Evolutionary conservation across 1,140 invertebrate genomes (phyloP).

Genomic region (Lepidurus apus): DNA sequence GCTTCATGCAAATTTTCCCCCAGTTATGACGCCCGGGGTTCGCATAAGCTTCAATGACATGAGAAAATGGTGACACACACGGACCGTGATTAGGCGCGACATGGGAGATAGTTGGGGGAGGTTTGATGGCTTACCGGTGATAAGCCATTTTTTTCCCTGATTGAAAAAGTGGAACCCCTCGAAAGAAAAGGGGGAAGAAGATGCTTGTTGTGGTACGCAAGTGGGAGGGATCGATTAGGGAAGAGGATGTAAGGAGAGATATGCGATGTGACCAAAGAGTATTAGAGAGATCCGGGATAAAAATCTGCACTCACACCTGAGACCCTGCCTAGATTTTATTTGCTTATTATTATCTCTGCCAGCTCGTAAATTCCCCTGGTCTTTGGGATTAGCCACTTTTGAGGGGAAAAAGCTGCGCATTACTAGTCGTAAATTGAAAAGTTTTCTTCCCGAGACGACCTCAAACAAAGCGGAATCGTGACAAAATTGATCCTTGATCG

Average conservation of each 20-base stretch:
- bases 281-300: neutral
- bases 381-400: neutral
- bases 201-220: neutral
- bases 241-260: neutral
- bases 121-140: neutral
- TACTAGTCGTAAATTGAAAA: conserved; percentile 2
- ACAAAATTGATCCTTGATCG: conserved; percentile 15
- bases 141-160: neutral
- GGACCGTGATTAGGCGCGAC: conserved; percentile 8
- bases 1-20: neutral
- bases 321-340: neutral
- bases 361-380: neutral
- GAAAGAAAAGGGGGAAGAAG: no score
- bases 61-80: conserved; percentile 5
- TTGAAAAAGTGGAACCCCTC: no score
- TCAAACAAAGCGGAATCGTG: neutral
- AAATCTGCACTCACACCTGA: neutral
- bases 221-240: neutral
- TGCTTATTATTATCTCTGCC: neutral
- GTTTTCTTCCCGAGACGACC: neutral
- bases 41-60: neutral
- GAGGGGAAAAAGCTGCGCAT: neutral
- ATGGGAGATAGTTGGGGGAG: neutral
- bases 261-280: neutral
- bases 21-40: neutral